Evolutionary conservation across 1,140 invertebrate genomes (phyloP).

Genomic region (Psilanteris sp.): DNA sequence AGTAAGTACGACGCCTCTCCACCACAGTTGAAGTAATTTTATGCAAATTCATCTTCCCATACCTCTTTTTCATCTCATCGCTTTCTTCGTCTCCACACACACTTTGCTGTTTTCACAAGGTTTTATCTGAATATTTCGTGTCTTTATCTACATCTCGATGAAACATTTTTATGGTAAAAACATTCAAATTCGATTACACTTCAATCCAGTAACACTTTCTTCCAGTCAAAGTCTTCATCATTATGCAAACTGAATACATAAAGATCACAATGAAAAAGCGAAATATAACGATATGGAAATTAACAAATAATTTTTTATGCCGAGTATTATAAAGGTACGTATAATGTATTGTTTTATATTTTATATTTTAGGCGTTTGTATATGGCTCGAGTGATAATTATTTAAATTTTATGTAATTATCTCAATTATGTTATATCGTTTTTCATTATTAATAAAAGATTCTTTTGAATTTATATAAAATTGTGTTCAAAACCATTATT

Average conservation of each 20-base stretch:
- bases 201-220: slow-evolving; percentile 30
- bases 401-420: no score
- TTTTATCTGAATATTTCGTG: slow-evolving; percentile 49
- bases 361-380: no score
- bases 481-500: no score
- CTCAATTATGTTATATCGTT: no score
- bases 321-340: no score
- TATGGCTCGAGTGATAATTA: no score
- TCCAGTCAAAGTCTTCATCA: slow-evolving; percentile 13
- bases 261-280: not conserved
- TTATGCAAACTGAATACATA: slow-evolving; percentile 1
- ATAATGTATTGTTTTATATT: no score
- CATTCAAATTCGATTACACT: slow-evolving; percentile 48
- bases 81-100: slow-evolving; percentile 12
- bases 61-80: slow-evolving; percentile 17
- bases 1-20: slow-evolving; percentile 23
- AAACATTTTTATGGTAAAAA: slow-evolving; percentile 45
- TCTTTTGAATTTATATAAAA: no score
- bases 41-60: slow-evolving; percentile 62
- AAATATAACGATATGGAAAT: not conserved
- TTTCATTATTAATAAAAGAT: no score
- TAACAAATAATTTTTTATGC: no score
- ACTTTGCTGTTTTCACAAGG: slow-evolving; percentile 37
- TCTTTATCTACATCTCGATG: slow-evolving; percentile 28
- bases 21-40: slow-evolving; percentile 57